Base-by-base conservation (phyloP, 2,113 vertebrate genomes). In the Motacilla tschutschensis region DNA sequence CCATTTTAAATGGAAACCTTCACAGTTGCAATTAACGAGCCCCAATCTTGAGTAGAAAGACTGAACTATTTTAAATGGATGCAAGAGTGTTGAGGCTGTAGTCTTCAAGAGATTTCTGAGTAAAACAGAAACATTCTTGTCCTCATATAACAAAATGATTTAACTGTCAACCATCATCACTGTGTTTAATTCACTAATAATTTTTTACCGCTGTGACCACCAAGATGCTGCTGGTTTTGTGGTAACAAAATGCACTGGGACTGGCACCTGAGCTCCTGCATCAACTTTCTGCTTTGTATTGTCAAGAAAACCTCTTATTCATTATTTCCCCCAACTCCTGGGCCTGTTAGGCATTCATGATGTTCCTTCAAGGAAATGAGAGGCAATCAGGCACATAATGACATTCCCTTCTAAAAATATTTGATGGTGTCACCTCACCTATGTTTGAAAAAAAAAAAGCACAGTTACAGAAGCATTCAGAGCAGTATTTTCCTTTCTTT, bases 321-420 rank as follows among this genome's bases (percentile, higher is more conserved):
- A 4, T 51, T 76, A 46, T 79, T 77, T 71, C 10, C 21, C 12
- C n/a, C 0, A 2, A 57, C 58, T 79, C 33, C 33, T 72, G 57
- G 40, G 38, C 26, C 48, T 74, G 44, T 55, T 73, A 79, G 48
- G 64, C 28, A 86, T 88, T 87, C 44, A 25, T 50, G 53, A 88
- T 18, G 3, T 13, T 26, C 29, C 71, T 87, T 79, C 57, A 79
- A 79, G 75, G 53, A 88, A 79, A 88, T 19, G 71, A 87, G 57
- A 47, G 47, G 64, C 53, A 82, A 84, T 79, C 83, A 73, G 57
- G 41, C 55, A 79, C 24, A 53, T 55, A 81, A 90, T 31, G 46
- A 69, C 31, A 59, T 77, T 65, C 21, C 36, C 44, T 90, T 64
- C 83, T 86, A 77, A 88, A 92, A 87, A 58, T 84, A 82, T 77